Percentiles rank a stretch among this genome's conserved stretches.
These are phyloP conservation scores for Corythaixoides concolor DNA, from an alignment of 2,113 vertebrate species.

Conservation along the genomic window DNA sequence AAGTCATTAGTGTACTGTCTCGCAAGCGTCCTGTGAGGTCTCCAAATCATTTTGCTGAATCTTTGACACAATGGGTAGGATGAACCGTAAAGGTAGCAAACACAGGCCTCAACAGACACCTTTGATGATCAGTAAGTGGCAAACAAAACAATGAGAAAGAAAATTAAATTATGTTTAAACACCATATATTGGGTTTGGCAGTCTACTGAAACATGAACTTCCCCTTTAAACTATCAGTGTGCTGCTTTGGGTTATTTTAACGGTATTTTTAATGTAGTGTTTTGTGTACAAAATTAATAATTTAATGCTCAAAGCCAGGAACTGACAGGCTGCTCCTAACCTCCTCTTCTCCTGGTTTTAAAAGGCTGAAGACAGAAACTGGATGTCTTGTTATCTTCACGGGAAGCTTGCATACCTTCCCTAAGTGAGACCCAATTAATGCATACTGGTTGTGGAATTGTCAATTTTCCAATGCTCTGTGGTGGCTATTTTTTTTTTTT, in stretches of 20 bases:
- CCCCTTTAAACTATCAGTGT: neutral
- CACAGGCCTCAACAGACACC: neutral
- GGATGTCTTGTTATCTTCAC: slow-evolving; percentile 3
- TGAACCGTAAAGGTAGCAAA: neutral
- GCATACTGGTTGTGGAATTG: slow-evolving; percentile 70
- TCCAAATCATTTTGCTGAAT: neutral
- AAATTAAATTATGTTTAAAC: slow-evolving; percentile 25
- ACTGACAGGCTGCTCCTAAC: neutral
- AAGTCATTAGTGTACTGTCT: neutral
- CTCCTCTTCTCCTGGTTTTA: neutral
- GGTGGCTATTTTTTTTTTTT: slow-evolving; percentile 36
- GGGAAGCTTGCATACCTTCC: slow-evolving; percentile 1
- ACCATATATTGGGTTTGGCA: neutral
- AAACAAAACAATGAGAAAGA: neutral
- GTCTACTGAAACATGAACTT: neutral
- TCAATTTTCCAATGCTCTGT: slow-evolving; percentile 64
- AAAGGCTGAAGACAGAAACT: slow-evolving; percentile 15
- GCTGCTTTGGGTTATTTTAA: slow-evolving; percentile 26
- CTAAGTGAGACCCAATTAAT: slow-evolving; percentile 70
- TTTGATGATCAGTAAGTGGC: neutral
- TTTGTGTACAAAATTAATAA: slow-evolving; percentile 47
- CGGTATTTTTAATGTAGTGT: slow-evolving; percentile 28
- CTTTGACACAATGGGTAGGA: neutral
- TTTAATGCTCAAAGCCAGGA: neutral
- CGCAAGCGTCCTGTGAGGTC: neutral